Conservation (phyloP, 1,140 invertebrate genomes). For the Onthophagus taurus region DNA sequence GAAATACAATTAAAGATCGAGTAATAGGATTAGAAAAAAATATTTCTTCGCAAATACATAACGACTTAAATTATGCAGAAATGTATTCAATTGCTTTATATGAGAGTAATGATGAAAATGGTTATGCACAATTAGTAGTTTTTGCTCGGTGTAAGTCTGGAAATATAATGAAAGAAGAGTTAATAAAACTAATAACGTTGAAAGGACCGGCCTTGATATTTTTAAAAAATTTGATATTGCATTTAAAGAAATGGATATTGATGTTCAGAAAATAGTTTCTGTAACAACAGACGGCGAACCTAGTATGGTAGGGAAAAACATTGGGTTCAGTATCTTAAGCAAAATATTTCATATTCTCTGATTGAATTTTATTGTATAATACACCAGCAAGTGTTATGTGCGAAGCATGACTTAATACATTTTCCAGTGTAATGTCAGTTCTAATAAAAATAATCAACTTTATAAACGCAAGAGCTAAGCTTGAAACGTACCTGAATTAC, state of each 20-base stretch:
- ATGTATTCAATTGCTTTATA: constrained; percentile 10
- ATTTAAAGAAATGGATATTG: constrained; percentile 8
- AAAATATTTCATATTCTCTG: not conserved
- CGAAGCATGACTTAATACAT: no score
- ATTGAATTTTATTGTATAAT: constrained; percentile 1
- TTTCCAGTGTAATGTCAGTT: no score
- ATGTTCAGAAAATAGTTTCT: constrained; percentile 1
- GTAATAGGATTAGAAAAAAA: constrained; percentile 20
- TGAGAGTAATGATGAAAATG: constrained; percentile 6
- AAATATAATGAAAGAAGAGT: constrained; percentile 9
- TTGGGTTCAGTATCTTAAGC: constrained; percentile 1
- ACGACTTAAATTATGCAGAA: constrained; percentile 6
- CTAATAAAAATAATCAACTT: no score
- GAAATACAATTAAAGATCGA: constrained; percentile 23
- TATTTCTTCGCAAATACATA: constrained; percentile 16
- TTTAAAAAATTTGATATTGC: constrained; percentile 6
- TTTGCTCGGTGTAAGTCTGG: constrained; percentile 5
- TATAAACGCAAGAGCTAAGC: no score
- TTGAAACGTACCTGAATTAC: no score
- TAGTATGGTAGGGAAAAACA: constrained; percentile 10
- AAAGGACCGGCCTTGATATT: constrained; percentile 7
- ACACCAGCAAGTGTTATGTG: constrained; percentile 1
- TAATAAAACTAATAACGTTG: constrained; percentile 7
- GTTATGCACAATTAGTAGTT: constrained; percentile 7
- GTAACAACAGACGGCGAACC: constrained; percentile 1